Evolutionary conservation across 2,888 invertebrate species (phyloP).

Genomic region (Erynnis tages): DNA sequence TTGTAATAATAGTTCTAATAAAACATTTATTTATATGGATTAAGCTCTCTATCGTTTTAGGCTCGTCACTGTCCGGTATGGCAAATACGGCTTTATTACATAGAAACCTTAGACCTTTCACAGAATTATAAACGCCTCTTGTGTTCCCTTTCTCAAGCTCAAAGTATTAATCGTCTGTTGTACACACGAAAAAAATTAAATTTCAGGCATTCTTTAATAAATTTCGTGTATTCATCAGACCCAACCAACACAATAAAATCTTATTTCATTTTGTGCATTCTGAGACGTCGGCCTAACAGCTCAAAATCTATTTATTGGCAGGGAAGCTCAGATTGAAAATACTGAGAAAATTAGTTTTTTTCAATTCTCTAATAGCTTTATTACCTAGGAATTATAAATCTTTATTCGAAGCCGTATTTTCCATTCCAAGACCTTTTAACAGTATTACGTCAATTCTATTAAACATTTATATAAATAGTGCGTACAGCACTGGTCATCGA

Average conservation of each 20-base stretch:
- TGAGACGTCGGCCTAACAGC: conserved; percentile 12
- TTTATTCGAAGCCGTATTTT: conserved; percentile 52
- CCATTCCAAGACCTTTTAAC: conserved; percentile 53
- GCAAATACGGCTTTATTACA: conserved; percentile 57
- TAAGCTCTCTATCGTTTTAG: conserved; percentile 79
- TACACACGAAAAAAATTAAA: conserved; percentile 39
- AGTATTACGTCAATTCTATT: conserved; percentile 57
- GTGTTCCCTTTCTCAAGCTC: conserved; percentile 1
- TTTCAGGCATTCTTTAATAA: conserved; percentile 46
- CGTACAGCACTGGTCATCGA: conserved; percentile 52
- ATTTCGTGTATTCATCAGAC: conserved; percentile 23
- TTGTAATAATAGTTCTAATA: conserved; percentile 73
- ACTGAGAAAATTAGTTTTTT: conserved; percentile 40
- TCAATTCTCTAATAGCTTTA: conserved; percentile 37
- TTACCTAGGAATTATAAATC: conserved; percentile 28
- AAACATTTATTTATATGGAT: conserved; percentile 73
- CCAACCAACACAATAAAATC: neutral
- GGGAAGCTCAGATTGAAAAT: conserved; percentile 49
- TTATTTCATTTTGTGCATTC: conserved; percentile 28
- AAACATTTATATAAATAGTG: conserved; percentile 52
- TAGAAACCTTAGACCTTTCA: conserved; percentile 10
- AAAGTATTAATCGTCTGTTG: conserved; percentile 26
- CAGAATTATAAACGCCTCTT: neutral
- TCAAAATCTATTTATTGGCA: conserved; percentile 33
- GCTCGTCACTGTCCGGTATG: conserved; percentile 67